Evolutionary conservation across 2,113 vertebrate genomes (phyloP), one percentile per base, ranked within the genome.

Genomic region (Odocoileus hemionus): DNA sequence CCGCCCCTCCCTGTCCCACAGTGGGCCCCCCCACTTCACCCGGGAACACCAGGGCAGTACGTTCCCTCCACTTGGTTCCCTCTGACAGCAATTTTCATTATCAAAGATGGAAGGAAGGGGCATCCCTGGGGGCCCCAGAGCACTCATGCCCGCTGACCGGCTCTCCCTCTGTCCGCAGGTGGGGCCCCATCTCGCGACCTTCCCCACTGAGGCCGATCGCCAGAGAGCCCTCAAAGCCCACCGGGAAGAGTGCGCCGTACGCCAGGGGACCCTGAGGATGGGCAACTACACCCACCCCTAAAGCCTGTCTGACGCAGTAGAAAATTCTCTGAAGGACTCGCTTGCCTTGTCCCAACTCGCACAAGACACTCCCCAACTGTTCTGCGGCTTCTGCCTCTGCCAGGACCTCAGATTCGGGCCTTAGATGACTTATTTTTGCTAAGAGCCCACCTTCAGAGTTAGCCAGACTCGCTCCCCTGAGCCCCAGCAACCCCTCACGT

Each of bases 171-270:
- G 76, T 96, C 80, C 5, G 13, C 96, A 99, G 99, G 99, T 99
- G 57, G 97, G 96, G 25, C 94, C 99, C 67, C 99, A 99, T 43
- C 99, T 99, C 9, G 98, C 99, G 61, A 99, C 99, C 55, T 99
- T 99, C 98, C 99, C 98, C 89, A 98, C 98, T 1, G 96, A 86
- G 5, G 97, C 93, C 0, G 97, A 98, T 15, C 98, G 98, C 12
- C 98, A 96, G 91, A 98, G 97, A 79, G 99, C 99, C 0, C 80
- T 99, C 89, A 98, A 97, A 86, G 98, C 98, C 74, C 98, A 98
- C 54, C 97, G 1, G 1, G 98, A 99, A 15, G 99, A 98, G 50
- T 60, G 33, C 0, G 97, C 98, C 0, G 98, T 58, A 10, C 98
- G 98, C 86, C 92, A 74, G 11, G 97, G 98, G 1, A 87, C 86